Evolutionary conservation across 2,113 vertebrate genomes (phyloP).

Genomic region (Cyphomyrus discorhynchus): DNA sequence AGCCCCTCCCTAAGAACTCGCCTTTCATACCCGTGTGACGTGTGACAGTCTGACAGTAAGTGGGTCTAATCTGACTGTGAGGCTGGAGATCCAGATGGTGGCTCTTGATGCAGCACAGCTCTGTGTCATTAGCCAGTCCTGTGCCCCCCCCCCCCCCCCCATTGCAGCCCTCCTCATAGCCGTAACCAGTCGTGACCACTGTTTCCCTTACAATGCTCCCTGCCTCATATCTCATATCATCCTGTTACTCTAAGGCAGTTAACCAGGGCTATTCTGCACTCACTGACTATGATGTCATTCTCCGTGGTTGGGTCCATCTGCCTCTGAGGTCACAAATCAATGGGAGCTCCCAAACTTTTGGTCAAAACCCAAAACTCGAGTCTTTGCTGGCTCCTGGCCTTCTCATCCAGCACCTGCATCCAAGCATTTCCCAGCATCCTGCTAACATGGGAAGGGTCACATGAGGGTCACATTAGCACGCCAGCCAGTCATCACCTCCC

Average conservation of each 20-base stretch:
- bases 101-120: background rate
- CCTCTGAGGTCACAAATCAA: background rate
- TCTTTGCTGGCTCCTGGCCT: background rate
- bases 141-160: background rate
- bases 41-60: background rate
- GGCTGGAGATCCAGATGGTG: background rate
- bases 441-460: background rate
- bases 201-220: background rate
- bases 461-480: no score
- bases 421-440: background rate
- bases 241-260: background rate
- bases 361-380: background rate
- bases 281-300: background rate
- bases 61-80: background rate
- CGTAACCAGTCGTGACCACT: background rate
- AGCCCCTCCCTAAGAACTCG: background rate
- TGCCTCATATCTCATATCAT: background rate
- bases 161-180: background rate
- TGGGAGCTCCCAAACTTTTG: background rate
- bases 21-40: background rate
- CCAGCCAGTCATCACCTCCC: background rate
- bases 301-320: background rate
- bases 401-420: background rate
- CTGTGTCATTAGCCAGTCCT: background rate
- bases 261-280: background rate